Base-by-base conservation (phyloP, 2,113 vertebrate species). In the Peromyscus leucopus region DNA sequence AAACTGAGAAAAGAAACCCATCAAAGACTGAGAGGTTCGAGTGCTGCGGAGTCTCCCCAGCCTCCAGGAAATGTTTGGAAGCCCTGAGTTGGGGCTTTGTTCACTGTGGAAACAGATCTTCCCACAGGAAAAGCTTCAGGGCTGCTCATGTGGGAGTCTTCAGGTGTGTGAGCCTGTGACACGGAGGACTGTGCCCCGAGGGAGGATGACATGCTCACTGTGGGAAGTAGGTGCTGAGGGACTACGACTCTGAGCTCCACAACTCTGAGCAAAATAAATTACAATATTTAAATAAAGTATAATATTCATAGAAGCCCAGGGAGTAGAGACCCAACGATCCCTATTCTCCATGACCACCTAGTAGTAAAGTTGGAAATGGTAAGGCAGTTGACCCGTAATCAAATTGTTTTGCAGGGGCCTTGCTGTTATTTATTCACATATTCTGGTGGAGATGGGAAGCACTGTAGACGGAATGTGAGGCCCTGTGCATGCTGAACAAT, bases 201-300 rank as follows among this genome's bases (percentile, higher is more conserved):
- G 10, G 48, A 93, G 51, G 51, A 79, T 39, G 46, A 10, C 22
- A 82, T 24, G 46, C 61, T 21, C 28, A 67, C 9, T 5, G n/a
- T 46, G 33, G 39, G 84, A 87, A 76, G 28, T 2, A 61, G 33
- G 33, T 76, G 57, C 48, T 16, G 5, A 36, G 16, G 42, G 22
- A 85, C 69, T 95, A 79, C 59, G 90, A 87, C 79, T 88, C 42
- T 90, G 69, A 93, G n/a, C 42, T 88, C 8, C 22, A 67, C 83
- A 65, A 11, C 69, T 61, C 55, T 16, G 36, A 89, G 33, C 59
- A 55, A 94, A 90, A 9, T 65, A 69, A 61, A 42, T 42, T 42
- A 42, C 4, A 42, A 42, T 42, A 42, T 42, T 42, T 42, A 42
- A 42, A 42, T 42, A 42, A 95, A 42, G 36, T 2, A 17, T 36